These are phyloP conservation scores for Xestia rhomboidea DNA, from an alignment of 2,888 invertebrate genomes.

Conservation along the genomic window DNA sequence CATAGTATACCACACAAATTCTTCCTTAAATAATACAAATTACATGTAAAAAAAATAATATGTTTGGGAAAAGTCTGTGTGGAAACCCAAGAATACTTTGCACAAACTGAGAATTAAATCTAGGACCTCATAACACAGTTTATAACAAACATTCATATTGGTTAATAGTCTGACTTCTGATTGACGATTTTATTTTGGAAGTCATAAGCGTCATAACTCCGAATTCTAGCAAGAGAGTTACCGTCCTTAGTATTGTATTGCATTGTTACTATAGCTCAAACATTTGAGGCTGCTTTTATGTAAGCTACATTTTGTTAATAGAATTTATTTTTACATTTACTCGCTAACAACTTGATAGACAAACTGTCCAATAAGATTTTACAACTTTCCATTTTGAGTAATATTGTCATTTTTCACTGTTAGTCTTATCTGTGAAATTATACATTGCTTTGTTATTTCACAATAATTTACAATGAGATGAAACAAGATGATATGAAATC, in stretches of 20 bases:
- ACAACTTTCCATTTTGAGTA: not conserved
- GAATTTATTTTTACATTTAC: not conserved
- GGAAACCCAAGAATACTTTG: not conserved
- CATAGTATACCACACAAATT: too few relatives aligned
- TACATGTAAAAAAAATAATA: too few relatives aligned
- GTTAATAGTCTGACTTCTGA: not conserved
- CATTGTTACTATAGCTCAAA: too few relatives aligned
- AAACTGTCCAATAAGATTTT: not conserved
- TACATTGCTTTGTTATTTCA: conserved; percentile 35
- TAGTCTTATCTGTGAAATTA: not conserved
- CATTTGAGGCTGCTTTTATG: not conserved
- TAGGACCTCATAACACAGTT: not conserved
- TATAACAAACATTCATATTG: not conserved
- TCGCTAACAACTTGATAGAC: not conserved
- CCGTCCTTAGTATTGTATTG: too few relatives aligned
- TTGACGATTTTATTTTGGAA: not conserved
- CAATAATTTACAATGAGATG: conserved; percentile 15
- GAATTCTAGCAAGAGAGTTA: not conserved
- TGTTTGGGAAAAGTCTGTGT: too few relatives aligned
- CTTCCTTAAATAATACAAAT: too few relatives aligned
- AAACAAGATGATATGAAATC: not conserved
- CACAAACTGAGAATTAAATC: not conserved
- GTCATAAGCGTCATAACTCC: not conserved
- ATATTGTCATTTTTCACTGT: not conserved
- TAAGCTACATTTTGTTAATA: not conserved